phyloP scores from a whole-genome alignment of 1,140 invertebrate genomes.

The Schmidtea mediterranea region DNA sequence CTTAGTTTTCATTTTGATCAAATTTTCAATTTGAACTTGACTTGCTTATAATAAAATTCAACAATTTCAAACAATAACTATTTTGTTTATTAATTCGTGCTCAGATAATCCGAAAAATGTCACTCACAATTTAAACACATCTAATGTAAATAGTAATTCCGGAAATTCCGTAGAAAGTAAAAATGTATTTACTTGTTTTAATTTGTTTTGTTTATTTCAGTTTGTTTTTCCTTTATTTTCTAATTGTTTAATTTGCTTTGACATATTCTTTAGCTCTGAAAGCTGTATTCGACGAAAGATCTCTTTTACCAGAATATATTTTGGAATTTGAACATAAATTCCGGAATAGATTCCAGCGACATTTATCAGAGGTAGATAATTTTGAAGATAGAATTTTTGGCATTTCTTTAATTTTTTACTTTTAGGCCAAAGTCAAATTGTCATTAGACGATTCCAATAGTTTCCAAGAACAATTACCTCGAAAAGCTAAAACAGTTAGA shows the following conservation, averaged over 20 bases:
- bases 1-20: too few species aligned
- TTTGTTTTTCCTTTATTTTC: background rate
- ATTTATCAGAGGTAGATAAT: background rate
- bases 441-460: too few species aligned
- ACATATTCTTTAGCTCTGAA: slow-evolving; percentile 15
- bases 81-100: too few species aligned
- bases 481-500: too few species aligned
- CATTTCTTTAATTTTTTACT: too few species aligned
- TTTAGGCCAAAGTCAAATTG: too few species aligned
- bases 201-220: background rate
- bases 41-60: too few species aligned
- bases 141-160: background rate
- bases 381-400: background rate
- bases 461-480: too few species aligned
- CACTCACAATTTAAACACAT: background rate
- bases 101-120: too few species aligned
- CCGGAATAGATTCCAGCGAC: slow-evolving; percentile 2
- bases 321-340: slow-evolving; percentile 18
- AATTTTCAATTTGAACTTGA: too few species aligned
- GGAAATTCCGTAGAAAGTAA: background rate
- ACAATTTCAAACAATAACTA: too few species aligned
- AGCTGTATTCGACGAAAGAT: slow-evolving; percentile 24
- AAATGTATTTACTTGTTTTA: slow-evolving; percentile 2
- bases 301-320: slow-evolving; percentile 24
- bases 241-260: background rate